Percentiles rank a stretch among this genome's conserved stretches.
Evolutionary conservation across 2,888 invertebrate species (phyloP).

Genomic region (Drosophila monieri): DNA sequence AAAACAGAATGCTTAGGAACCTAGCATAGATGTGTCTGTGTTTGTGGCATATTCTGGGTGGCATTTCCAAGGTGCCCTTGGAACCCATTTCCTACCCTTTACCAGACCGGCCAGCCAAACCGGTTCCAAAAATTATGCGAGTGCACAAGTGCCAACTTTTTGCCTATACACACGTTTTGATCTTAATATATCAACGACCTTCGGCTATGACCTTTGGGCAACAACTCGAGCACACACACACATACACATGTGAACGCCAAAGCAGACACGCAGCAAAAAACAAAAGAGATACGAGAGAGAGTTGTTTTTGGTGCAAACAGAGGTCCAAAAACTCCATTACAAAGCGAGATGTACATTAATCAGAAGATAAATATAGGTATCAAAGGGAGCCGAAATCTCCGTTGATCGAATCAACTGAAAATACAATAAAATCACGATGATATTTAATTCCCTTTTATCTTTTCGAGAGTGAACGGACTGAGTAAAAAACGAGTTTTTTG

Average conservation of each 20-base stretch:
- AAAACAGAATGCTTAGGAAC: slow-evolving; percentile 59
- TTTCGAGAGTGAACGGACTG: neutral
- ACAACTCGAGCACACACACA: slow-evolving; percentile 12
- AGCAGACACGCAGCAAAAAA: neutral
- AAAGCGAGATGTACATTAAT: slow-evolving; percentile 11
- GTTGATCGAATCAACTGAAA: slow-evolving; percentile 4
- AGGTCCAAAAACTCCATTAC: slow-evolving; percentile 29
- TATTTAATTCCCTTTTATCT: neutral
- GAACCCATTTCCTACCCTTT: slow-evolving; percentile 27
- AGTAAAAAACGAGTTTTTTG: slow-evolving; percentile 20
- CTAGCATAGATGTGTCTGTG: slow-evolving; percentile 26
- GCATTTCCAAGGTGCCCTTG: slow-evolving; percentile 69
- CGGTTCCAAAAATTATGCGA: slow-evolving; percentile 60
- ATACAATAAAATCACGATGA: neutral
- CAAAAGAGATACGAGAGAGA: slow-evolving; percentile 18
- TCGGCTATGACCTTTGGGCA: slow-evolving; percentile 48
- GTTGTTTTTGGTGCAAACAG: slow-evolving; percentile 4
- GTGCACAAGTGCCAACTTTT: slow-evolving; percentile 23
- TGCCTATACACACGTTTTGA: slow-evolving; percentile 28
- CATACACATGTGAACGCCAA: neutral
- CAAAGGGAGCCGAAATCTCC: slow-evolving; percentile 27
- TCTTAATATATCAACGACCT: slow-evolving; percentile 60
- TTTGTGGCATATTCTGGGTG: slow-evolving; percentile 12
- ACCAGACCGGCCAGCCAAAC: slow-evolving; percentile 47
- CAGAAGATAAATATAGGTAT: slow-evolving; percentile 22